Conservation (phyloP, 2,797 vertebrate genomes). For the Tokudaia muenninki region DNA sequence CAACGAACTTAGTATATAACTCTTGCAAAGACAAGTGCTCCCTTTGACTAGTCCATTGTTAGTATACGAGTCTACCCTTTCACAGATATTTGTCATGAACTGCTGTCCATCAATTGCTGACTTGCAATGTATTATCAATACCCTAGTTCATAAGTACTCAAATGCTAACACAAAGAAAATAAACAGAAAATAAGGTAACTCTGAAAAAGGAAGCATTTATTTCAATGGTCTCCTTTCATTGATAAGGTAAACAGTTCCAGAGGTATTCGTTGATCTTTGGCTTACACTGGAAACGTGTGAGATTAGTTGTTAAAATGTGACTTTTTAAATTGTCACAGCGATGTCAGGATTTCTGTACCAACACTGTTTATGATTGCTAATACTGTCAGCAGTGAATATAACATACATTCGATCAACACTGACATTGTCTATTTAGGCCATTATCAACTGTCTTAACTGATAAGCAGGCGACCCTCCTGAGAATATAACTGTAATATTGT, state of each 20-base stretch:
- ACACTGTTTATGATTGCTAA: accelerated
- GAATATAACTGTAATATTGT: neutral
- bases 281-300: neutral
- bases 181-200: neutral
- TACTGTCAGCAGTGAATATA: neutral
- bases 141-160: neutral
- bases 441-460: neutral
- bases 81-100: neutral
- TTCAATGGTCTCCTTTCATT: neutral
- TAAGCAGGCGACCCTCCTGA: neutral
- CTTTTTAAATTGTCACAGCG: constrained; percentile 8
- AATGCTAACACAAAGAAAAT: neutral
- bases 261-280: neutral
- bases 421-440: neutral
- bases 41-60: neutral
- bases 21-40: neutral
- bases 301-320: neutral
- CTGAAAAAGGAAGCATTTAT: neutral
- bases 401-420: neutral
- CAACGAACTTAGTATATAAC: neutral
- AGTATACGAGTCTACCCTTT: neutral
- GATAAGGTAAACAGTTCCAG: neutral
- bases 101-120: neutral
- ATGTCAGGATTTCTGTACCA: neutral
- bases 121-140: neutral